A percentile compares a stretch with the other conserved stretches of the same genome.
These are phyloP conservation scores for Stenchaetothrips biformis DNA, from an alignment of 2,888 invertebrate genomes.

Conservation along the genomic window DNA sequence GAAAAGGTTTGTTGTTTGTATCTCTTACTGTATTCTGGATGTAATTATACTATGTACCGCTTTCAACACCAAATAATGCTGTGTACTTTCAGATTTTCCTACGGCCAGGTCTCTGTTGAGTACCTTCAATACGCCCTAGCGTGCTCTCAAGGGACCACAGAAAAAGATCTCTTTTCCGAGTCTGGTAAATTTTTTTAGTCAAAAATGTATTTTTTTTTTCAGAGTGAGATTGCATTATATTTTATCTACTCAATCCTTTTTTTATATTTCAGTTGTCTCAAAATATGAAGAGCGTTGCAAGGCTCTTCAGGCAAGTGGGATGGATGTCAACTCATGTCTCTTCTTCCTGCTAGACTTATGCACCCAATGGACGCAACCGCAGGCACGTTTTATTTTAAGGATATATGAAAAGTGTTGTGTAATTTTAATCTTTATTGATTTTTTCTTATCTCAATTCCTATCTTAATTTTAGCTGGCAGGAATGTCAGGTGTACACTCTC, in stretches of 20 bases:
- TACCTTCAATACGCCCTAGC: slow-evolving; percentile 53
- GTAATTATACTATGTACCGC: not conserved
- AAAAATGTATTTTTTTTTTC: no score
- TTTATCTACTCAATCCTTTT: not conserved
- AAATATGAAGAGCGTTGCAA: slow-evolving; percentile 43
- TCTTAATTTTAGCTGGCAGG: slow-evolving; percentile 23
- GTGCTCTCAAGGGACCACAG: not conserved
- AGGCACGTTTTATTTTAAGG: slow-evolving; percentile 44
- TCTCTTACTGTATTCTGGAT: not conserved
- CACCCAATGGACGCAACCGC: slow-evolving; percentile 63
- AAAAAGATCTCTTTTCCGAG: not conserved
- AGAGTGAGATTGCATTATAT: no score
- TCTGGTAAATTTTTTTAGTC: not conserved
- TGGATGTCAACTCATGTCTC: slow-evolving; percentile 89
- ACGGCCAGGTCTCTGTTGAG: slow-evolving; percentile 59
- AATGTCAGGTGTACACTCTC: slow-evolving; percentile 44
- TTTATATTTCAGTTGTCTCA: not conserved
- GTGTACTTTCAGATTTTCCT: slow-evolving; percentile 48
- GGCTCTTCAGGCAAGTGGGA: slow-evolving; percentile 54
- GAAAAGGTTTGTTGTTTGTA: not conserved
- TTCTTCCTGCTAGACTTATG: slow-evolving; percentile 89
- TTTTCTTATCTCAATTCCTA: not conserved
- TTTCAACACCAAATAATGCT: not conserved
- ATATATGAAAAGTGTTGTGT: slow-evolving; percentile 26
- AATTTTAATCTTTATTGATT: not conserved